Conservation (phyloP, 2,797 vertebrate genomes). For the Sus cebifrons region DNA sequence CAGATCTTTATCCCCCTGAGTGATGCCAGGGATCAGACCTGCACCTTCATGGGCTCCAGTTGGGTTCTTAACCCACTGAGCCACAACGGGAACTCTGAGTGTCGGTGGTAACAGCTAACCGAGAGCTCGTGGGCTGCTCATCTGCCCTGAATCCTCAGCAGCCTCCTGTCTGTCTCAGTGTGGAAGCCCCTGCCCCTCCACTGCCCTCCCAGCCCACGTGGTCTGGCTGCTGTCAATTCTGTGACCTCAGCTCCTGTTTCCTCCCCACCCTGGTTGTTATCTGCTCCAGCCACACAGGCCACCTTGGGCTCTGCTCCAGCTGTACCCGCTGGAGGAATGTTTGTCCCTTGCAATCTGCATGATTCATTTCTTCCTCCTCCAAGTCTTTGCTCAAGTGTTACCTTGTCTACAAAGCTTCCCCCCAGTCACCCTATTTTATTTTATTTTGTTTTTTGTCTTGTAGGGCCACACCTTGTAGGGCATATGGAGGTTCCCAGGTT, state of each 20-base stretch:
- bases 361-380: not conserved
- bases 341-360: not conserved
- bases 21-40: too few relatives aligned
- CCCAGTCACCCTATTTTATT: rapidly evolving
- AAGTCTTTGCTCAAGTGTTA: not conserved
- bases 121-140: not conserved
- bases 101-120: not conserved
- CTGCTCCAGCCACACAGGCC: not conserved
- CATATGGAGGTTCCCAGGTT: too few relatives aligned
- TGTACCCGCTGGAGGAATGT: not conserved
- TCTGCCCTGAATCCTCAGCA: not conserved
- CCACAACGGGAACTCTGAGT: too few relatives aligned
- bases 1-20: too few relatives aligned
- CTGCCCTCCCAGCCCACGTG: rapidly evolving
- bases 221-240: not conserved
- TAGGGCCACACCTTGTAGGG: too few relatives aligned
- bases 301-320: not conserved
- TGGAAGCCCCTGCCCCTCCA: not conserved
- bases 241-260: not conserved
- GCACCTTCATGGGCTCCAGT: too few relatives aligned
- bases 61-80: too few relatives aligned
- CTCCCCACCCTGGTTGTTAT: not conserved
- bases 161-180: not conserved
- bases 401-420: not conserved
- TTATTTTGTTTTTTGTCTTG: too few relatives aligned